Base-by-base conservation (phyloP, 2,113 vertebrate species). In the Nothobranchius kuhntae region DNA sequence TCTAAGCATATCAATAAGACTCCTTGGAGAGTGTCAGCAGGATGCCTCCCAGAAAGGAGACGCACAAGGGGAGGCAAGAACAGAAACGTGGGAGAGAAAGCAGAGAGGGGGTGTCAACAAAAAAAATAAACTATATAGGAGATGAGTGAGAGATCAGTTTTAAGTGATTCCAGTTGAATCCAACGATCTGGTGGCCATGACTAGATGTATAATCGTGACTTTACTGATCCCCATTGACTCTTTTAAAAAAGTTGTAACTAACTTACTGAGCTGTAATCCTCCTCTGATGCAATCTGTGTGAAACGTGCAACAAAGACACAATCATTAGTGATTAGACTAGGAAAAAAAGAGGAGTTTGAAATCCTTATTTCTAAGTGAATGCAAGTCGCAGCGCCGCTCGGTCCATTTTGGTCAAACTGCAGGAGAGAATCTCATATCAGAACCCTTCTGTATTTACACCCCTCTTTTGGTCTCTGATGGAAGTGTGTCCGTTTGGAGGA, bases 1-100 rank as follows among this genome's bases (percentile, higher is more conserved):
- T 85, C 73, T 44, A 79, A 83, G 89, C 87, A 91, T 90, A 90
- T 86, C 89, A 90, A 89, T 90, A 83, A 83, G 87, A 89, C 81
- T 84, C 89, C 83, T 89, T 77, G 56, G 89, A 90, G 87, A 82
- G 85, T 61, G 79, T 86, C 90, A 88, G 87, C 86, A 82, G 85
- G 85, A 89, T 69, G 85, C 83, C 85, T 89, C 83, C 84, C 83
- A 74, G 68, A 78, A 68, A 84, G 75, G 62, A 85, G 81, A 78
- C 72, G 63, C 70, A 75, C 44, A 70, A 67, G 65, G 10, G 17
- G 40, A 46, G 67, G 81, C 46, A 38, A 64, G 77, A 58, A 56
- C 48, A 53, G 59, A 61, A 42, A n/a, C 42, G 64, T 45, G 57
- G 30, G 26, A 53, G 65, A 51, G 24, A 52, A 26, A n/a, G 55